Evolutionary conservation across 2,113 vertebrate species (phyloP).

Genomic region (Oxyruncus cristatus): DNA sequence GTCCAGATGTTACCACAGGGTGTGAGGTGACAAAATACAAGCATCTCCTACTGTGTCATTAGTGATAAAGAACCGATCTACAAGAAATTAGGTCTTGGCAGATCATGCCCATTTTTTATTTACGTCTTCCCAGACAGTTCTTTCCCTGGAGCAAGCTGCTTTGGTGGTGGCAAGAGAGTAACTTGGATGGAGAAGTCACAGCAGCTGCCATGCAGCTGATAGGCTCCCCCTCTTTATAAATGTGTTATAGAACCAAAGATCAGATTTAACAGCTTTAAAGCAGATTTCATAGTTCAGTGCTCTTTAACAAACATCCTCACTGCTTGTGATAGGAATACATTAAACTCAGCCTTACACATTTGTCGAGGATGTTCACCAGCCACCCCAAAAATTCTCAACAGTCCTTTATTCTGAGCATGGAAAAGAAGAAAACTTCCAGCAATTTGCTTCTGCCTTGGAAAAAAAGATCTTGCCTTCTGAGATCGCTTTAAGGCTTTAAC

Average conservation of each 20-base stretch:
- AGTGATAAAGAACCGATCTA: neutral
- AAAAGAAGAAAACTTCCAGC: neutral
- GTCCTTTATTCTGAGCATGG: neutral
- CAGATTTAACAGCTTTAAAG: neutral
- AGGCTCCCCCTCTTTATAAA: neutral
- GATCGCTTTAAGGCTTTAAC: neutral
- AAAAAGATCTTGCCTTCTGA: neutral
- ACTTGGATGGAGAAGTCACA: neutral
- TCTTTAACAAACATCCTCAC: neutral
- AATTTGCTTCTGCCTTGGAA: neutral
- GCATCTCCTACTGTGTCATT: neutral
- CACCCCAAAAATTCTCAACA: neutral
- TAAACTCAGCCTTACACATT: neutral
- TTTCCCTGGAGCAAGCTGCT: neutral
- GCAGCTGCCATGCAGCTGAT: neutral
- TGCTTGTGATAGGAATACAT: neutral
- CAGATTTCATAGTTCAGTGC: neutral
- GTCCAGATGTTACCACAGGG: neutral
- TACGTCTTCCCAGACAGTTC: neutral
- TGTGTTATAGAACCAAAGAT: neutral
- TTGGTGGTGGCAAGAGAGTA: accelerated
- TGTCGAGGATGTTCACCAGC: neutral
- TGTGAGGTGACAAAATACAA: neutral
- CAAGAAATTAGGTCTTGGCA: neutral
- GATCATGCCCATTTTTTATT: neutral